Conservation (phyloP, 2,113 vertebrate species). For the Crypturellus undulatus region DNA sequence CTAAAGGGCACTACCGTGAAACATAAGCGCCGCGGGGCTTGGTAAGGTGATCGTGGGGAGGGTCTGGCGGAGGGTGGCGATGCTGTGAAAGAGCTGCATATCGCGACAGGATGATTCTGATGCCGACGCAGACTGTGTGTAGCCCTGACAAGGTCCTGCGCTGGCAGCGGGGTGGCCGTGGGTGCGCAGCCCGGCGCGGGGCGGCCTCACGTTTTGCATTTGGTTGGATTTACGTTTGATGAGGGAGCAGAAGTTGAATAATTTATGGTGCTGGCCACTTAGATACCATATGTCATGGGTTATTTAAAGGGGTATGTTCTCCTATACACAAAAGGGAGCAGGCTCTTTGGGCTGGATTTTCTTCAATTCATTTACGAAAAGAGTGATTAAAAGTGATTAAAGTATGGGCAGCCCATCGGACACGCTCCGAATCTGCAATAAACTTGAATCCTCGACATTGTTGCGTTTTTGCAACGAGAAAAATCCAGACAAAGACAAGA, state of each 20-base stretch:
- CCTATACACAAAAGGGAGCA: slow-evolving; percentile 55
- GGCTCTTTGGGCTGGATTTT: slow-evolving; percentile 3
- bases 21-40: not conserved
- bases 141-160: not conserved
- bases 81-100: not conserved
- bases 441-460: not conserved
- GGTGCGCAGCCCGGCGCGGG: not conserved
- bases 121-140: not conserved
- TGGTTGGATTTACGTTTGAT: slow-evolving; percentile 44
- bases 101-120: not conserved
- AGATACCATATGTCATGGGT: slow-evolving; percentile 47
- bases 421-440: not conserved
- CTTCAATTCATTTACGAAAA: slow-evolving; percentile 16
- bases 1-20: not conserved
- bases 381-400: not conserved
- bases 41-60: not conserved
- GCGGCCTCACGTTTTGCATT: slow-evolving; percentile 26
- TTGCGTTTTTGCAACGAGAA: not conserved
- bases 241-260: slow-evolving; percentile 55
- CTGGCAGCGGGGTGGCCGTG: fast-evolving
- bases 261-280: slow-evolving; percentile 64
- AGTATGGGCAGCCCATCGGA: not conserved
- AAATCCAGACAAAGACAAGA: not conserved
- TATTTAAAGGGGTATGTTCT: not conserved
- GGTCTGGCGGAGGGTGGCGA: not conserved